Conservation (phyloP, 2,113 vertebrate species). For the Diadophis punctatus region DNA sequence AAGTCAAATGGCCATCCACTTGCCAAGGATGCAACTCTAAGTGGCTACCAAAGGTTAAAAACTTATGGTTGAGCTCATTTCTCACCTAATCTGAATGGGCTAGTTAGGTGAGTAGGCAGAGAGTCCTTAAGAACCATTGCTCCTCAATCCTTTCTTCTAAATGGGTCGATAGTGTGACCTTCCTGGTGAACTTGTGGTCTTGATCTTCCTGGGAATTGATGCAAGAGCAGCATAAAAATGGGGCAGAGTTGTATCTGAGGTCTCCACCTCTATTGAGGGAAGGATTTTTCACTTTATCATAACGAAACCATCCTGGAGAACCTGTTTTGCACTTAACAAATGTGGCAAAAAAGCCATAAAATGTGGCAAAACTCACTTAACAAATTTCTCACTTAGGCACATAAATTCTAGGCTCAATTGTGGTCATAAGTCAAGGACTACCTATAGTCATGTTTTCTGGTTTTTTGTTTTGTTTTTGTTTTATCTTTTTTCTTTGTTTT, state of each 20-base stretch:
- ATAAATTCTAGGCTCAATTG: no score
- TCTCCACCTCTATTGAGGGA: no score
- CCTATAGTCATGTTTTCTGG: neutral
- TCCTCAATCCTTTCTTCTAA: neutral
- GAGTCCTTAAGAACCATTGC: neutral
- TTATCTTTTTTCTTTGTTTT: neutral
- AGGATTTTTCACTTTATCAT: neutral
- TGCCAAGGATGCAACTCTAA: neutral
- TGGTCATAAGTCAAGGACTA: no score
- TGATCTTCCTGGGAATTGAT: neutral
- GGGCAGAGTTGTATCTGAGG: no score
- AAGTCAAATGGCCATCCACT: neutral
- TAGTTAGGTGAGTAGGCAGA: neutral
- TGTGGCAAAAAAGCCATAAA: no score
- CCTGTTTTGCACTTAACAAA: neutral
- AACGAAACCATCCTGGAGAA: neutral
- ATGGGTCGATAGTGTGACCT: neutral
- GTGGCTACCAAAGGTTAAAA: neutral
- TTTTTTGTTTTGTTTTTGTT: neutral
- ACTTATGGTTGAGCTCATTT: neutral
- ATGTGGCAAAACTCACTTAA: no score
- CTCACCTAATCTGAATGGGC: neutral
- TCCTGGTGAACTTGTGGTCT: neutral
- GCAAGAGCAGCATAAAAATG: neutral
- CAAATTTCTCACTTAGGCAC: no score